Base-by-base conservation (phyloP, 2,888 invertebrate genomes). In the Limulus polyphemus region DNA sequence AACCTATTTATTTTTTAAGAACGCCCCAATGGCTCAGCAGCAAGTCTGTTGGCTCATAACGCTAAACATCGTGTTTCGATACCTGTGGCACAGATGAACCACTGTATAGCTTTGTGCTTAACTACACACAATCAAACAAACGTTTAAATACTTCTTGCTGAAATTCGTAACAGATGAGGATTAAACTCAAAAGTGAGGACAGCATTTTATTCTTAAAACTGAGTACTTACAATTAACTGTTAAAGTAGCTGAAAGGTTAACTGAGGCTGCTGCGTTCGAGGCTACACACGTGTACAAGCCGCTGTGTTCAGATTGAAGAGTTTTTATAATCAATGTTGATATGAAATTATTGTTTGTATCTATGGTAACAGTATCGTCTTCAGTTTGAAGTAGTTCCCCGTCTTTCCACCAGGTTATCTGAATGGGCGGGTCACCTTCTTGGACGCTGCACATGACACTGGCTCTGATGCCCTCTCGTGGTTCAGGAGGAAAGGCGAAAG, bases 181-280 rank as follows among this genome's bases (percentile, higher is more conserved):
- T 32, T 32, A 32, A 32, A 32, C 32, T 32, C 3, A 32, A 32
- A 32, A 32, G 5, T 32, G 32, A 32, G 1, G 1, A 32, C 32
- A 32, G 7, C 32, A 32, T 7, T 32, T 32, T 32, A 7, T 32
- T 32, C 7, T 32, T 32, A 32, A 32, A 32, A 32, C 32, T 32
- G 32, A 7, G 7, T 32, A 32, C 73, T 73, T 73, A 79, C 79
- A 78, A 65, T 76, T 74, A 49, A 79, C 78, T 57, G 74, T 72
- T 12, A 79, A 72, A 46, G 71, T 67, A n/a, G 77, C 76, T 2
- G 76, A 75, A 63, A 64, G 68, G 62, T 68, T 70, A 17, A 67
- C 69, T 11, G 65, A 64, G 16, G 69, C 67, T 13, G 70, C 70
- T 51, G 68, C 68, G 60, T 71, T 77, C 63, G 71, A 72, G 32